Evolutionary conservation across 2,888 invertebrate genomes (phyloP), one percentile per base, ranked within the genome.

Genomic region (Philaethria dido): DNA sequence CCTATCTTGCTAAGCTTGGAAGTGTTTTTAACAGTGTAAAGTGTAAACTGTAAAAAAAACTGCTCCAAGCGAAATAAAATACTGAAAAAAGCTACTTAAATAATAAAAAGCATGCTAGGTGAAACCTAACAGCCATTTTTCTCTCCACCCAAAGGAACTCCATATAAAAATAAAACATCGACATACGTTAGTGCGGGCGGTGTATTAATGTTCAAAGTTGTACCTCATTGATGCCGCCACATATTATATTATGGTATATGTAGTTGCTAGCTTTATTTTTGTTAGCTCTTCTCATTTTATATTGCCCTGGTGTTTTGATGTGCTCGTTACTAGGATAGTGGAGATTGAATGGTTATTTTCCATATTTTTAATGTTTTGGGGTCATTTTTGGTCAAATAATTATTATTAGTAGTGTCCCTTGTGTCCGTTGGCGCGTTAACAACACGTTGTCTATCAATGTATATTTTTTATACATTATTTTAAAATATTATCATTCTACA

Each of bases 211-310:
- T 65, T 65, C 33, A 50, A 65, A 65, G 33, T 64, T 64, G 25
- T 57, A 64, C 48, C 42, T 42, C 59, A 50, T 50, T 59, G 64
- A 64, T 39, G 57, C 42, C 39, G 42, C 29, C n/a, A 59, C 29
- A 33, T n/a, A n/a, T 16, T 25, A 48, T 48, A 22, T 25, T 16
- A 29, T 52, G 18, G 16, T 52, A 11, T 52, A 52, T 18, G 16
- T 33, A 42, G 55, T 22, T 39, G 39, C 20, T 57, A 22, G 57
- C 5, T 57, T 57, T 54, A 54, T 20, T 55, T 16, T 57, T 57
- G 39, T 57, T 52, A 14, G 36, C 45, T 48, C 64, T 64, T 70
- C 69, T 69, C 62, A 70, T 69, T 72, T 62, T 57, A 57, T 57
- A 22, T 25, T 57, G 11, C 11, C 42, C 22, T 57, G 57, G 57